Base-by-base conservation (phyloP, 2,797 vertebrate genomes). In the Pelochelys cantorii region DNA sequence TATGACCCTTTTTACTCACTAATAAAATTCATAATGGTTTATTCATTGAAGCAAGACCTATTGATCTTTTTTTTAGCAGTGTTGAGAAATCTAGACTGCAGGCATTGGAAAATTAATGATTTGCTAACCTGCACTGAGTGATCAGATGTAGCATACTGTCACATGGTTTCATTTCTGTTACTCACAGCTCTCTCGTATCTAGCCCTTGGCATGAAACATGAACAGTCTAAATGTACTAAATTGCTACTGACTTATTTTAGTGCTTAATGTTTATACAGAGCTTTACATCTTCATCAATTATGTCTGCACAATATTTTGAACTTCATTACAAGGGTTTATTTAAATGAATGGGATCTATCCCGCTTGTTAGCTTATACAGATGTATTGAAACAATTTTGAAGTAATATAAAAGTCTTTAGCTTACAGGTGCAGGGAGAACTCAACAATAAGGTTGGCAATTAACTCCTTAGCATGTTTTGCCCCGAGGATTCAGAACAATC, bases 171-270 rank as follows among this genome's bases (percentile, higher is more conserved):
- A 10, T 55, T 89, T 75, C 34, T 92, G 29, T 81, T 68, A 1
- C 15, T 29, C 34, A n/a, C 3, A 0, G 71, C 18, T 57, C 84
- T 20, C 81, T 62, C 29, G 6, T 31, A 62, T 62, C 60, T 31
- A 62, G 23, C 7, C 71, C 11, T 23, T 80, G 79, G 37, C 56
- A 56, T 89, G 68, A 18, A 13, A 6, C 0, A 55, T 34, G 8
- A 68, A 23, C 7, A 2, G 0, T 0, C 7, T 42, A 4, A 11
- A 85, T 7, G 29, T 79, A 1, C 0, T 79, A 57, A 93, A 15
- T 12, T 78, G 34, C 34, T 86, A n/a, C 0, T 57, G 42, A 25
- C 7, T 84, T 4, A 14, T 3, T 56, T 78, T 5, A 25, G 29
- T 57, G 31, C 4, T 71, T 71, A 71, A 22, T 34, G n/a, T 71